Base-by-base conservation (phyloP, 2,797 vertebrate species). In the Sebastes vulpes region DNA sequence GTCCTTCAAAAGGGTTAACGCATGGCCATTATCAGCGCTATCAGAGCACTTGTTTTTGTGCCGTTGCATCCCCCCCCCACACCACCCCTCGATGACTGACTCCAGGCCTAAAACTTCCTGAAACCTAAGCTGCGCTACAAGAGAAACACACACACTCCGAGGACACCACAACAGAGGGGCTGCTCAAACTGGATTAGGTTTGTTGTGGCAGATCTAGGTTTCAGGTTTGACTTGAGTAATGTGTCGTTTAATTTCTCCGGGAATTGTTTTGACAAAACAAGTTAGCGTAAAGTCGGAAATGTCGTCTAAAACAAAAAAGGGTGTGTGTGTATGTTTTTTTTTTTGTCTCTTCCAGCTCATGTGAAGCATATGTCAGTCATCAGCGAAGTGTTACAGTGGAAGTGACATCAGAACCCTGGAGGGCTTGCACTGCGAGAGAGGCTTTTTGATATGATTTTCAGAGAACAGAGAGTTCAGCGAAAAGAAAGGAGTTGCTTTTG, bases 231-330 rank as follows among this genome's bases (percentile, higher is more conserved):
- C 91, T 91, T 87, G 86, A 93, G 94, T 94, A 92, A 94, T 93
- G 91, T 87, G 94, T 95, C 92, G 93, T 96, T 95, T 96, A 95
- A 95, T 95, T 96, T 96, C 95, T 95, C 77, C 85, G 94, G 94
- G 96, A 95, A 95, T 96, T 96, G 95, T 96, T 96, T 96, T 97
- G 95, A 96, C 96, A 96, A 96, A 96, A 96, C 96, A 95, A 94
- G 94, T 96, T 96, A 96, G 94, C 90, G 93, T 95, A 90, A 95
- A 95, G 93, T 94, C 92, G 83, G 91, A 93, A 92, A 93, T 93
- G 91, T 93, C 86, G 92, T 92, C 92, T 92, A 77, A 95, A 92
- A 93, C 92, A 90, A 95, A 95, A 63, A 93, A 86, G 84, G 84
- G 88, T 78, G 90, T 89, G 89, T 90, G 86, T 85, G 84, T 89